phyloP scores from a whole-genome alignment of 53 echinoderm and acorn worm species.

The Actinopyga echinites region DNA sequence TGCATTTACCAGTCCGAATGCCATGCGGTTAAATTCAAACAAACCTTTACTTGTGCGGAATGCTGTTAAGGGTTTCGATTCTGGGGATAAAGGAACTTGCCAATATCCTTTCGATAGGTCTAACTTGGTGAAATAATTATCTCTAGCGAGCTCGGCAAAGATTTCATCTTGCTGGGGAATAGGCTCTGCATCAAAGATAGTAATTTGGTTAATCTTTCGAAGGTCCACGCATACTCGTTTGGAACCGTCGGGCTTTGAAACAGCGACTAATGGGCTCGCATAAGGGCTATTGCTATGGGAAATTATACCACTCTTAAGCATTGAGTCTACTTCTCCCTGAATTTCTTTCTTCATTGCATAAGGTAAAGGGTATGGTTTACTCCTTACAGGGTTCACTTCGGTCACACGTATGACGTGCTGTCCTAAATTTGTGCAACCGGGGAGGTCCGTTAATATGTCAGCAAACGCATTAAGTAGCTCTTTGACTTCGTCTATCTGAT shows the following conservation, averaged over 20 bases:
- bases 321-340: neutral
- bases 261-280: constrained; percentile 14
- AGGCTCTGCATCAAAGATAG: constrained; percentile 50
- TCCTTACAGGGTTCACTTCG: neutral
- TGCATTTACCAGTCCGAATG: constrained; percentile 57
- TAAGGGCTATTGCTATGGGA: neutral
- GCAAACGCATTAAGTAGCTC: neutral
- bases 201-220: constrained; percentile 38
- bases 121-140: constrained; percentile 54
- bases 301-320: neutral
- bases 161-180: constrained; percentile 52
- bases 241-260: constrained; percentile 42
- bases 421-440: neutral
- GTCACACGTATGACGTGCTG: neutral
- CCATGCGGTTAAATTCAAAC: constrained; percentile 45
- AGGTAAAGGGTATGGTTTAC: neutral
- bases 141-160: constrained; percentile 38
- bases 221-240: constrained; percentile 43
- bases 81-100: constrained; percentile 41
- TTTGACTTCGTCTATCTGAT: neutral
- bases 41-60: constrained; percentile 39
- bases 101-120: constrained; percentile 55
- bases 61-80: constrained; percentile 32
- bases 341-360: neutral
- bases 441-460: neutral